Evolutionary conservation across 2,113 vertebrate genomes (phyloP), one percentile per base, ranked within the genome.

Genomic region (Holacanthus passer): DNA sequence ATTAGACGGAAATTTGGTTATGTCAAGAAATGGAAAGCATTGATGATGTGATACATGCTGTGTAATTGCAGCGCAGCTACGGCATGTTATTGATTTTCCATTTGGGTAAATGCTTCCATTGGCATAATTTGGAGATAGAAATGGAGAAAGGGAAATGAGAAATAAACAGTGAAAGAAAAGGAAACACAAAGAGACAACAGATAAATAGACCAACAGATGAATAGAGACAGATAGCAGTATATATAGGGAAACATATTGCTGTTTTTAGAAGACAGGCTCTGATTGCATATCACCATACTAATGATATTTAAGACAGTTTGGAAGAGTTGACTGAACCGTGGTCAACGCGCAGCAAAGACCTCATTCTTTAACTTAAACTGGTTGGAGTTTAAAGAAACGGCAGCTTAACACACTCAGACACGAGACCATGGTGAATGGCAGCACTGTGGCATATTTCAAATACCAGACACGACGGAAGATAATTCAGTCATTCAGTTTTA

Each of bases 171-270:
- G 43, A 82, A n/a, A 56, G 65, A 24, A 53, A 80, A 22, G 11
- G n/a, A 79, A 70, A 67, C 29, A 56, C 35, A 77, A 67, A 64
- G 45, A 55, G 66, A 79, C 43, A 89, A 73, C 45, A 70, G 81
- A 87, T 74, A 73, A 89, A 90, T 80, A 68, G 71, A 76, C 27
- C 53, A 81, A 13, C 52, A 71, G 74, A 87, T 88, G 39, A 82
- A 79, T 35, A 63, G 66, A 84, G 77, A 84, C 90, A 81, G 64
- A 67, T 66, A 76, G 63, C 47, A 81, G 41, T 41, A 14, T 19
- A 43, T 66, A 37, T 6, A 50, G 35, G 43, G 70, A 63, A 73
- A 79, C 50, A 63, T 58, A 43, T 14, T 68, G 7, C 43, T 73
- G 39, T 47, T 77, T 60, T 80, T 65, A 37, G 58, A 47, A 68